Percentiles rank a stretch among this genome's conserved stretches.
phyloP scores from a whole-genome alignment of 2,797 vertebrate genomes.

The Scyliorhinus canicula region DNA sequence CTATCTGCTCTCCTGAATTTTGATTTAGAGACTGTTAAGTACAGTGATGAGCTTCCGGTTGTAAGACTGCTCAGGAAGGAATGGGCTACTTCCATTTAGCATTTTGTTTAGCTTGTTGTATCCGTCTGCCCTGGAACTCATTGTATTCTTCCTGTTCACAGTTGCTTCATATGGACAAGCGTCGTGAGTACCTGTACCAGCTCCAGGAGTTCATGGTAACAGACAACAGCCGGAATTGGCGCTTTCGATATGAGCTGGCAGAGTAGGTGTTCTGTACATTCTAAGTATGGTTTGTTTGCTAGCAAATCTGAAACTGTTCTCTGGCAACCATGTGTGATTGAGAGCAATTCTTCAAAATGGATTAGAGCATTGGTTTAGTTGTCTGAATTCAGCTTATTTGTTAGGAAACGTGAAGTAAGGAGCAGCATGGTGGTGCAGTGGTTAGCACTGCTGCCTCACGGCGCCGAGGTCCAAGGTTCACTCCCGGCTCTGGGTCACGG shows the following conservation, averaged over 20 bases:
- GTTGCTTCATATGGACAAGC: conserved; percentile 65
- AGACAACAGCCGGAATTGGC: conserved; percentile 62
- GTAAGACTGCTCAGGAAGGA: neutral
- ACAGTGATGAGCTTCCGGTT: neutral
- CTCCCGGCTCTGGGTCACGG: too few species aligned
- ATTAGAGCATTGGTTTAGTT: neutral
- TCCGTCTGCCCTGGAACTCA: neutral
- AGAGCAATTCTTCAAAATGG: neutral
- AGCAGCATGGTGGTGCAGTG: too few species aligned
- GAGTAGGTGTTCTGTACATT: conserved; percentile 52
- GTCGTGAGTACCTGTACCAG: conserved; percentile 63
- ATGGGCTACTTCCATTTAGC: neutral
- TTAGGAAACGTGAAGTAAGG: too few species aligned
- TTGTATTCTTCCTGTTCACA: conserved; percentile 43
- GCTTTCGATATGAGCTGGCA: conserved; percentile 62
- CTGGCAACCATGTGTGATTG: neutral
- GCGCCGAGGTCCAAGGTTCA: too few species aligned
- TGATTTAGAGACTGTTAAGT: neutral
- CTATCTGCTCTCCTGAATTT: neutral
- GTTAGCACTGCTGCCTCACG: too few species aligned
- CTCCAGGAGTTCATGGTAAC: conserved; percentile 66
- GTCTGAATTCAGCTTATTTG: neutral
- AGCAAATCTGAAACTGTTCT: neutral
- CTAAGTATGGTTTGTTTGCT: neutral
- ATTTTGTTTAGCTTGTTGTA: conserved; percentile 1